phyloP scores from a whole-genome alignment of 2,797 vertebrate genomes.

The Odontamblyopus rebecca region DNA sequence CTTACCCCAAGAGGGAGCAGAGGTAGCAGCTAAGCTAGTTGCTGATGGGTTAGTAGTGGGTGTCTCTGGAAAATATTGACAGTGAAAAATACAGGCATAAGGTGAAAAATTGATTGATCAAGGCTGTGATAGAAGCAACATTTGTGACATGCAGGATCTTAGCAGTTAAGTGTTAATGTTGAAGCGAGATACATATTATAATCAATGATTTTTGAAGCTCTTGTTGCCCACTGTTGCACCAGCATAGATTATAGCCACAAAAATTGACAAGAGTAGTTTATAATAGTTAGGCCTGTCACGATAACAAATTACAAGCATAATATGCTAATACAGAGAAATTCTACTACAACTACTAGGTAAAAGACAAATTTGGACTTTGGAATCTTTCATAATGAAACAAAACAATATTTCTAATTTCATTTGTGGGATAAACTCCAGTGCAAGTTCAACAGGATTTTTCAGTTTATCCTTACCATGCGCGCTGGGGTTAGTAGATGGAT shows the following conservation, averaged over 20 bases:
- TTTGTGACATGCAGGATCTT: not conserved
- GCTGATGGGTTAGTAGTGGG: conserved; percentile 38
- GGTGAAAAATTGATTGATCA: not conserved
- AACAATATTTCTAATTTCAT: not conserved
- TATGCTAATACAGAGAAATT: no score
- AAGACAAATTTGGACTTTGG: not conserved
- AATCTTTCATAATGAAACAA: not conserved
- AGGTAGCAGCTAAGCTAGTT: conserved; percentile 34
- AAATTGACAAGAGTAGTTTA: no score
- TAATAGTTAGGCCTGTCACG: no score
- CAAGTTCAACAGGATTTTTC: not conserved
- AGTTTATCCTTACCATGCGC: conserved; percentile 56
- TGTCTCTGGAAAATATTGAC: conserved; percentile 22
- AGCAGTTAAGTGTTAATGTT: not conserved
- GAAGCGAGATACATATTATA: not conserved
- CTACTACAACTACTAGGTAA: not conserved
- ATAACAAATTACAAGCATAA: no score
- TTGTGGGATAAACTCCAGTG: not conserved
- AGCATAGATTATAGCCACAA: no score
- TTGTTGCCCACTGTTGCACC: no score
- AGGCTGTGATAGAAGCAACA: not conserved
- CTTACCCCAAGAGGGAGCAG: conserved; percentile 46
- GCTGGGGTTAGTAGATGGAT: conserved; percentile 56
- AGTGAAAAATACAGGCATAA: conserved; percentile 2
- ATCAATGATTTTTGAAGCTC: not conserved